These are phyloP conservation scores for Nezara viridula DNA, from an alignment of 2,888 invertebrate genomes.

Conservation along the genomic window DNA sequence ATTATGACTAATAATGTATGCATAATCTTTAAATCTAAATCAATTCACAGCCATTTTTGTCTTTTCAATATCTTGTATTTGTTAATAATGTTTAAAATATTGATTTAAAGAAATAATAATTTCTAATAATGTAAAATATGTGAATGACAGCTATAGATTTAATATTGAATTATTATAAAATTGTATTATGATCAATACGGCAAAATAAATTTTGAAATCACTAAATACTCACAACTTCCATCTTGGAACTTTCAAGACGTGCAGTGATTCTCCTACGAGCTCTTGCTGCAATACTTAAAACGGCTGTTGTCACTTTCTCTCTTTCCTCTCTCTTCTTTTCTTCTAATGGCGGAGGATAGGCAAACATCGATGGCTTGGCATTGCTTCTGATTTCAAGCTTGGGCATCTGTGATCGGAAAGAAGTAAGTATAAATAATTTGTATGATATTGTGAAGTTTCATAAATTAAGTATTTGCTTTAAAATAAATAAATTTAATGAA, in stretches of 20 bases:
- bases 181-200: neutral
- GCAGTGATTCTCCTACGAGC: slow-evolving; percentile 80
- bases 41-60: neutral
- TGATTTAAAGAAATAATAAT: neutral
- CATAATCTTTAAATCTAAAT: neutral
- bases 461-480: neutral
- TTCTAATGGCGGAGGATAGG: slow-evolving; percentile 96
- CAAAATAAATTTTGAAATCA: neutral
- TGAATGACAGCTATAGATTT: neutral
- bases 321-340: slow-evolving; percentile 98
- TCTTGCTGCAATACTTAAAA: slow-evolving; percentile 95
- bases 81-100: neutral
- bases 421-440: neutral
- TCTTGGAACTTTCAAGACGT: slow-evolving; percentile 73
- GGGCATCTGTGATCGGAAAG: slow-evolving; percentile 77
- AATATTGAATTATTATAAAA: neutral
- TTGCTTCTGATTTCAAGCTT: slow-evolving; percentile 92
- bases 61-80: neutral
- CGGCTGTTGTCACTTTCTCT: slow-evolving; percentile 98
- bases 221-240: slow-evolving; percentile 78
- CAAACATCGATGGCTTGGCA: slow-evolving; percentile 94
- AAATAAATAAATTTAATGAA: neutral
- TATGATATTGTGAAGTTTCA: neutral
- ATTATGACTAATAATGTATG: neutral
- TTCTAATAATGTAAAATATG: neutral